Percentiles rank a stretch among this genome's conserved stretches.
phyloP scores from a whole-genome alignment of 1,140 invertebrate genomes.

The Cecropterus lyciades region DNA sequence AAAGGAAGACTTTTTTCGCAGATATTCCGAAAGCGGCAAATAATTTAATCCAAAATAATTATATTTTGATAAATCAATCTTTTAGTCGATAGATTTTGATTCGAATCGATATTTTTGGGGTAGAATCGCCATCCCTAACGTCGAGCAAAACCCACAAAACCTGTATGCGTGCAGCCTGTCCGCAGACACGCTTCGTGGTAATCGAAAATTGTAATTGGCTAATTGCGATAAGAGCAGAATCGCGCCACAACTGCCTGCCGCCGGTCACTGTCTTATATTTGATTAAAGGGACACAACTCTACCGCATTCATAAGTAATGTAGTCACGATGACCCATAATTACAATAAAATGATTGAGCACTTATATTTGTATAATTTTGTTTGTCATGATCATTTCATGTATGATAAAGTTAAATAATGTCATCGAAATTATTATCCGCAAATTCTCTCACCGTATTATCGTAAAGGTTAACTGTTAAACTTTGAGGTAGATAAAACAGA shows the following conservation, averaged over 20 bases:
- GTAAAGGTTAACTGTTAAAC: too few species aligned
- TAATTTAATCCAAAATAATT: too few species aligned
- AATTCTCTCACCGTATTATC: not conserved
- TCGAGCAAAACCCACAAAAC: slow-evolving; percentile 57
- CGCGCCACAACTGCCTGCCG: slow-evolving; percentile 26
- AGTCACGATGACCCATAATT: slow-evolving; percentile 16
- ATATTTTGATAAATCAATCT: too few species aligned
- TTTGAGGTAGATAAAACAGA: too few species aligned
- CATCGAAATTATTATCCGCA: not conserved
- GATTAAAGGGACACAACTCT: slow-evolving; percentile 32
- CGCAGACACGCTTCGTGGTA: slow-evolving; percentile 56
- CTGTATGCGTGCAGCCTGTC: slow-evolving; percentile 49
- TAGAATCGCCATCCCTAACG: not conserved
- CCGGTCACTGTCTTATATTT: slow-evolving; percentile 41
- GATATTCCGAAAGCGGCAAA: too few species aligned
- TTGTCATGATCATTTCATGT: not conserved
- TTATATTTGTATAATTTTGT: not conserved
- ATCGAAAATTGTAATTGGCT: slow-evolving; percentile 72
- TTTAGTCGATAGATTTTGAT: too few species aligned
- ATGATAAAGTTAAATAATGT: not conserved
- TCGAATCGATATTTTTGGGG: too few species aligned
- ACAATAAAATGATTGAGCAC: slow-evolving; percentile 25
- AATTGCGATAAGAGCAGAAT: slow-evolving; percentile 52
- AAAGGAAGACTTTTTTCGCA: too few species aligned
- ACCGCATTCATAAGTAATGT: slow-evolving; percentile 24